Evolutionary conservation across 1,140 invertebrate species (phyloP).

Genomic region (Cherax quadricarinatus): DNA sequence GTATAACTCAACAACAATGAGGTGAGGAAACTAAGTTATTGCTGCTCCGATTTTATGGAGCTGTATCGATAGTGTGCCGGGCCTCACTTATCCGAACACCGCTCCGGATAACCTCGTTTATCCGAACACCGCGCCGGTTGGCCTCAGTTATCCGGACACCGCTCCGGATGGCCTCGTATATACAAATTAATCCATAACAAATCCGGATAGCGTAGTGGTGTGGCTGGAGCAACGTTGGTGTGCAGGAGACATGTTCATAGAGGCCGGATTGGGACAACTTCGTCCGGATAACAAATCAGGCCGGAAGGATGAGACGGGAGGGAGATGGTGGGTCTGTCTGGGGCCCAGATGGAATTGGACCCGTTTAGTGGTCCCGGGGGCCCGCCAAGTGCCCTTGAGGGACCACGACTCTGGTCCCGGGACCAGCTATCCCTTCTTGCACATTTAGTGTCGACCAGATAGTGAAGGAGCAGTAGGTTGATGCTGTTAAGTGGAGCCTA

Average conservation of each 20-base stretch:
- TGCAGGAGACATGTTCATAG: not conserved
- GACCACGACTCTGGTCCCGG: not conserved
- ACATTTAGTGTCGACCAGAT: not conserved
- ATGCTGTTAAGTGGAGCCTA: not conserved
- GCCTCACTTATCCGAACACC: not conserved
- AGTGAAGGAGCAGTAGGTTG: not conserved
- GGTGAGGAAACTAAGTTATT: not conserved
- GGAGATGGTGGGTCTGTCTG: slow-evolving; percentile 7
- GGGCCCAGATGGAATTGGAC: slow-evolving; percentile 40
- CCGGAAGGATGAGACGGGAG: not conserved
- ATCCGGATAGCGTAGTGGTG: not conserved
- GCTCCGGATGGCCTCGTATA: not conserved
- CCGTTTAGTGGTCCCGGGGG: slow-evolving; percentile 42
- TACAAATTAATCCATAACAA: not conserved
- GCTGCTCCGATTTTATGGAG: slow-evolving; percentile 15
- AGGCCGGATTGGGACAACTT: not conserved
- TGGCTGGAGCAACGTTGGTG: not conserved
- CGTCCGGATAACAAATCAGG: slow-evolving; percentile 2
- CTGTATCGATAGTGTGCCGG: not conserved
- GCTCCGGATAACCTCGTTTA: not conserved
- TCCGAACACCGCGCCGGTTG: not conserved
- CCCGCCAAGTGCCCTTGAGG: not conserved
- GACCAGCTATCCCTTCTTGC: slow-evolving; percentile 12
- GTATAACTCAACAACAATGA: not conserved
- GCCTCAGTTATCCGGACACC: slow-evolving; percentile 1